Percentiles rank a stretch among this genome's conserved stretches.
These are phyloP conservation scores for Danionella cerebrum DNA, from an alignment of 2,113 vertebrate species.

Conservation along the genomic window DNA sequence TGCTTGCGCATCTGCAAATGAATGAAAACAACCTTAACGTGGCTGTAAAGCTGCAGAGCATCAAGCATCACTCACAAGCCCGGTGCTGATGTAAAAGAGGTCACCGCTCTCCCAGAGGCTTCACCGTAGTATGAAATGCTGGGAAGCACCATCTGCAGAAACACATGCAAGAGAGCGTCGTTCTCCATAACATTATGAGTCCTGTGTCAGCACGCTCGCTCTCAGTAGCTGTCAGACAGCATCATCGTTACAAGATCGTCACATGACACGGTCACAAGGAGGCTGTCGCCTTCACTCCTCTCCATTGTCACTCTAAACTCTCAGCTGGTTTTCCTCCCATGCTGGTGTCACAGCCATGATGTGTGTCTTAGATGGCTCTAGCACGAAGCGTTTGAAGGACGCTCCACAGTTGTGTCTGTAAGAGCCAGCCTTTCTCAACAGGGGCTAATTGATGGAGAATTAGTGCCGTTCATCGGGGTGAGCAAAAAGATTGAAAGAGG, in stretches of 20 bases:
- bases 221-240: constrained; percentile 5
- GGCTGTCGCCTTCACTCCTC: constrained; percentile 13
- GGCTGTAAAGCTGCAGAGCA: not conserved
- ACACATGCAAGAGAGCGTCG: not conserved
- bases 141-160: not conserved
- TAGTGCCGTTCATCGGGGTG: too few species aligned
- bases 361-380: not conserved
- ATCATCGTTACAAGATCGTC: constrained; percentile 20
- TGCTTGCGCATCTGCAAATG: not conserved
- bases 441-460: not conserved
- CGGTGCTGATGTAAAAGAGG: not conserved
- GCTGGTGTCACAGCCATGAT: constrained; percentile 5
- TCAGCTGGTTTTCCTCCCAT: constrained; percentile 45
- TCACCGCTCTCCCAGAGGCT: not conserved
- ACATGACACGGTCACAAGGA: constrained; percentile 20
- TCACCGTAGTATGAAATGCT: not conserved
- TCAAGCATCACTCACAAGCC: not conserved
- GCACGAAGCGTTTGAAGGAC: constrained; percentile 18
- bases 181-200: constrained; percentile 7
- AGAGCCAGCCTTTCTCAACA: not conserved
- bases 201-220: constrained; percentile 11
- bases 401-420: not conserved
- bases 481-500: too few species aligned
- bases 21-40: not conserved
- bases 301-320: constrained; percentile 32